Base-by-base conservation (phyloP, 2,113 vertebrate genomes). In the Nibea albiflora region DNA sequence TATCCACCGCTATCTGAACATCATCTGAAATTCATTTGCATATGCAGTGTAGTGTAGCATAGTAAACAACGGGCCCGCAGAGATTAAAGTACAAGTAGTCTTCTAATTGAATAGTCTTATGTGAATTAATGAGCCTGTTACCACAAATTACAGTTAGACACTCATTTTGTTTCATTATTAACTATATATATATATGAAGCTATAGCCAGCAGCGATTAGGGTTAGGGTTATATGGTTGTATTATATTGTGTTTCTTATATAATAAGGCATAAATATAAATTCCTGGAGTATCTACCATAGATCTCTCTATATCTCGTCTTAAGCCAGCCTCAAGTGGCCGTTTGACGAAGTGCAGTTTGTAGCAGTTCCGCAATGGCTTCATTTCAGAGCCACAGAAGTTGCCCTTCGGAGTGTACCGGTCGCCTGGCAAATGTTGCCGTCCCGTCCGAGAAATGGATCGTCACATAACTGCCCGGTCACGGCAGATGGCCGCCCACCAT, bases 51-150 rank as follows among this genome's bases (percentile, higher is more conserved):
- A 44, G 65, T 63, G 76, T 53, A 42, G 49, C 67, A 63, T 2
- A 72, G 54, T 65, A 74, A 87, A 78, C 79, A 80, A 58, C 68
- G 54, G 58, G 66, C 66, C 78, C 72, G 26, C 26, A 24, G 57
- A 80, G 54, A 63, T 85, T 57, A 70, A 70, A 71, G 52, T 49
- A 73, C 67, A 80, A 78, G 73, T 70, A 77, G 65, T 57, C 39
- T 68, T 62, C 50, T 22, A 3, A 62, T 26, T 80, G 78, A 83
- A 86, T 56, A 64, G 53, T 46, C 77, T 39, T 11, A 50, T 20
- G 26, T 9, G 63, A 46, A 70, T 57, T 60, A 86, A 81, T 81
- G 46, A 57, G 49, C 15, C 5, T 56, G 50, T 67, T 49, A 42
- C 1, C 16, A 16, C 20, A 68, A 26, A 1, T 26, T 26, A 26